Evolutionary conservation across 2,888 invertebrate species (phyloP).

Genomic region (Dexiosoma caninum): DNA sequence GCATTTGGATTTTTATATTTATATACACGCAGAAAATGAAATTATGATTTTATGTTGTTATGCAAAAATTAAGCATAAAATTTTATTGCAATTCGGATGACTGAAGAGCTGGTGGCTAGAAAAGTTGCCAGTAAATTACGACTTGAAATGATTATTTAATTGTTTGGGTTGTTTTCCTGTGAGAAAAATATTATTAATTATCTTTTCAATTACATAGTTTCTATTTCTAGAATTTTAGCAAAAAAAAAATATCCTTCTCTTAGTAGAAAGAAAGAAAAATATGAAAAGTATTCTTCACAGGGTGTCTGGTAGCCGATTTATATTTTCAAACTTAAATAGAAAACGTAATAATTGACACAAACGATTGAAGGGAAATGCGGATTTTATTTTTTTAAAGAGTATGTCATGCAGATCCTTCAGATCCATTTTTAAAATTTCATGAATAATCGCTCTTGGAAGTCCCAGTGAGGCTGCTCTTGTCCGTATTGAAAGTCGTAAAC

Average conservation of each 20-base stretch:
- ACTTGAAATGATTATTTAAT: conserved; percentile 48
- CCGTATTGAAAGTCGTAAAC: no score
- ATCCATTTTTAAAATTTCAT: no score
- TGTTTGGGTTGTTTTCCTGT: conserved; percentile 26
- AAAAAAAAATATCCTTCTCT: conserved; percentile 10
- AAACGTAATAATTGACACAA: no score
- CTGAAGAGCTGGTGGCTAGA: conserved; percentile 60
- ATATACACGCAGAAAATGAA: background rate
- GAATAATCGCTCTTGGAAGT: no score
- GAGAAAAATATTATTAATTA: conserved; percentile 31
- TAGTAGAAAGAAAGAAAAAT: background rate
- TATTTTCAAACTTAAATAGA: no score
- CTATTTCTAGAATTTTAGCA: background rate
- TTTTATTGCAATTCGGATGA: conserved; percentile 77
- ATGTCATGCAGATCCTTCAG: no score
- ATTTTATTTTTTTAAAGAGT: no score
- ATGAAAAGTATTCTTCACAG: background rate
- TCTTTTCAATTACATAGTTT: background rate
- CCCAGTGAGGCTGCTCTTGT: no score
- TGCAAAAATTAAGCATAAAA: conserved; percentile 76
- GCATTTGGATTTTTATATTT: conserved; percentile 58
- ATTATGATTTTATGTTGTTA: conserved; percentile 71
- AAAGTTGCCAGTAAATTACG: conserved; percentile 26
- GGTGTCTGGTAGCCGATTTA: no score
- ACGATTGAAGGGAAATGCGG: no score